Percentiles rank a stretch among this genome's conserved stretches.
phyloP scores from a whole-genome alignment of 2,113 vertebrate genomes.

The Chaetorhynchus papuensis region DNA sequence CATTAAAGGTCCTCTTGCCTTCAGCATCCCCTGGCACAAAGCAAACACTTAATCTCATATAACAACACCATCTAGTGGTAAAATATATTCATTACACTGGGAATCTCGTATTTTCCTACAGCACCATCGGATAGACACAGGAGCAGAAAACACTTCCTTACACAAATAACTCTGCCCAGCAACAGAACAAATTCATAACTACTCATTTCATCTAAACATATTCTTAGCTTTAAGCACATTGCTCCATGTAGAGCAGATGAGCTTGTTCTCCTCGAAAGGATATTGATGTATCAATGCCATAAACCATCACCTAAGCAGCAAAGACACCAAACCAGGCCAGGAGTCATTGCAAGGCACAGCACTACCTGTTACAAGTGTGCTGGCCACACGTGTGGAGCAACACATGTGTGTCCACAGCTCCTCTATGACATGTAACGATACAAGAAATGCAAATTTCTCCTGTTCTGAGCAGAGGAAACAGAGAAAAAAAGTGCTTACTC shows the following conservation, averaged over 20 bases:
- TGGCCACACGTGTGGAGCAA: background rate
- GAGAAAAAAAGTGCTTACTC: background rate
- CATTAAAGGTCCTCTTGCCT: background rate
- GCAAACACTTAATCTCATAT: slow-evolving; percentile 38
- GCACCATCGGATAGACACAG: rapidly evolving
- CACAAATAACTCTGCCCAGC: background rate
- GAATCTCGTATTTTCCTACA: background rate
- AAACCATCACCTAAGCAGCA: background rate
- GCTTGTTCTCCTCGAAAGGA: background rate
- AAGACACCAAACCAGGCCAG: background rate
- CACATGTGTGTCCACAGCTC: background rate
- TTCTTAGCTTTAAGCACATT: background rate
- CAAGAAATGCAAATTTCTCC: background rate
- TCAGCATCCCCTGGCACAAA: background rate
- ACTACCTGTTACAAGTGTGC: background rate
- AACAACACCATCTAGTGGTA: slow-evolving; percentile 59
- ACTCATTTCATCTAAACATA: background rate
- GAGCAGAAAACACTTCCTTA: background rate
- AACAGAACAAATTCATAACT: background rate
- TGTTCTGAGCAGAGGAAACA: background rate
- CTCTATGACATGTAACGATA: background rate
- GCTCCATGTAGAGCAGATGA: background rate
- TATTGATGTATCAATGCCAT: background rate
- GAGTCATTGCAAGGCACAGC: background rate
- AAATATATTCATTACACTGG: slow-evolving; percentile 20